phyloP scores from a whole-genome alignment of 2,113 vertebrate species.

The Tretioscincus oriximinensis region DNA sequence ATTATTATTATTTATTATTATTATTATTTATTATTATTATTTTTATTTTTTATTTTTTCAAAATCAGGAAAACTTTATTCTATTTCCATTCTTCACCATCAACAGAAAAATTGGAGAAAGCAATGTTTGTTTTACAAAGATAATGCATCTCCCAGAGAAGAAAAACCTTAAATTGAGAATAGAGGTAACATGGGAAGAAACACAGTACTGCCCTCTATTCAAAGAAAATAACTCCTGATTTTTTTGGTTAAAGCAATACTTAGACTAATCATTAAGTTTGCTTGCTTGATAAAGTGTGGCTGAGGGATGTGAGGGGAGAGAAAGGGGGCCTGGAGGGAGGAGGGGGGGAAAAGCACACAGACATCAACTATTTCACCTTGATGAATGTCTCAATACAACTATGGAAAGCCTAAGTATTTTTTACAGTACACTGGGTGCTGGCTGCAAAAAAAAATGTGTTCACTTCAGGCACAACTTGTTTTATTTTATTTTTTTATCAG shows the following conservation, averaged over 20 bases:
- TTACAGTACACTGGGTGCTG: conserved; percentile 68
- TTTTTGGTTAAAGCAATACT: conserved; percentile 70
- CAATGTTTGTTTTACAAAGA: conserved; percentile 83
- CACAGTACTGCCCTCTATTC: conserved; percentile 72
- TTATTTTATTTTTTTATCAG: too few relatives aligned
- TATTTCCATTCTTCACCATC: conserved; percentile 84
- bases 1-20: too few relatives aligned
- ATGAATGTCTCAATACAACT: conserved; percentile 71
- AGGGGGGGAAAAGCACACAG: conserved; percentile 60
- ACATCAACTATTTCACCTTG: conserved; percentile 71
- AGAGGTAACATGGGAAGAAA: conserved; percentile 62
- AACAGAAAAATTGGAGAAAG: conserved; percentile 83
- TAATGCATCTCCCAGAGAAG: conserved; percentile 78
- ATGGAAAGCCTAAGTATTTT: conserved; percentile 72
- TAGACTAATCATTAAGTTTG: conserved; percentile 71
- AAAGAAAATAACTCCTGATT: conserved; percentile 69
- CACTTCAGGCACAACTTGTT: conserved; percentile 81
- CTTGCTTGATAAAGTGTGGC: conserved; percentile 64
- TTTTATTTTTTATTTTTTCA: too few relatives aligned
- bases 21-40: too few relatives aligned
- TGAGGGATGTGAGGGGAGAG: conserved; percentile 8
- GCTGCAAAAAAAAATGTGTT: conserved; percentile 61
- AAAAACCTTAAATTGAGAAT: conserved; percentile 78
- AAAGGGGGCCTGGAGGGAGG: background rate
- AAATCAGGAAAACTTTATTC: conserved; percentile 88